Evolutionary conservation across 2,797 vertebrate species (phyloP).

Genomic region (Rachycentron canadum): DNA sequence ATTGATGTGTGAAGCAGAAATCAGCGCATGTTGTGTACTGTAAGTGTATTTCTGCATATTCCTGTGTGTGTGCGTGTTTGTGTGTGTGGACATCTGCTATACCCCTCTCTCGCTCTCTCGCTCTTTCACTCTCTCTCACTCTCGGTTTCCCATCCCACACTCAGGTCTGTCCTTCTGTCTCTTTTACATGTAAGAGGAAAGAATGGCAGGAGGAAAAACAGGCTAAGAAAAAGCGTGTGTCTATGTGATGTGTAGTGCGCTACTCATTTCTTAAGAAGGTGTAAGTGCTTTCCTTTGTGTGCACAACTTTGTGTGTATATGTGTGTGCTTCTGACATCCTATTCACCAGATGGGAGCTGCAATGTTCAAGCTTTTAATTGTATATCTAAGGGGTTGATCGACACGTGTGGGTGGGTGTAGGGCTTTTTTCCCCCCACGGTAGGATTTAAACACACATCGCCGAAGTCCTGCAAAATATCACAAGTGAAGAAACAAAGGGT

Average conservation of each 20-base stretch:
- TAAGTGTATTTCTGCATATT: conserved; percentile 29
- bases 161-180: conserved; percentile 61
- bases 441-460: conserved; percentile 35
- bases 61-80: conserved; percentile 15
- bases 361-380: conserved; percentile 72
- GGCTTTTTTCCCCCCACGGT: conserved; percentile 11
- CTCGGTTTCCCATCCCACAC: conserved; percentile 51
- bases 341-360: conserved; percentile 73
- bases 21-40: conserved; percentile 10
- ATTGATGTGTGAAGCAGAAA: conserved; percentile 31
- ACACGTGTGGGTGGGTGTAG: conserved; percentile 33
- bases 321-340: conserved; percentile 49
- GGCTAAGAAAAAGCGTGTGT: conserved; percentile 19
- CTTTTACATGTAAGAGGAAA: conserved; percentile 43
- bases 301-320: conserved; percentile 5
- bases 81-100: conserved; percentile 68
- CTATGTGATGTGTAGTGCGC: conserved; percentile 30
- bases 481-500: neutral
- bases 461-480: conserved; percentile 4
- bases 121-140: conserved; percentile 32
- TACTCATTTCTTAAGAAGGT: conserved; percentile 41
- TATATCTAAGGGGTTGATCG: conserved; percentile 65
- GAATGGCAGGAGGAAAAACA: conserved; percentile 51
- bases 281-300: neutral
- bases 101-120: conserved; percentile 36